Percentiles rank a stretch among this genome's conserved stretches.
Evolutionary conservation across 2,113 vertebrate species (phyloP).

Genomic region (Trematocara unimaculatum): DNA sequence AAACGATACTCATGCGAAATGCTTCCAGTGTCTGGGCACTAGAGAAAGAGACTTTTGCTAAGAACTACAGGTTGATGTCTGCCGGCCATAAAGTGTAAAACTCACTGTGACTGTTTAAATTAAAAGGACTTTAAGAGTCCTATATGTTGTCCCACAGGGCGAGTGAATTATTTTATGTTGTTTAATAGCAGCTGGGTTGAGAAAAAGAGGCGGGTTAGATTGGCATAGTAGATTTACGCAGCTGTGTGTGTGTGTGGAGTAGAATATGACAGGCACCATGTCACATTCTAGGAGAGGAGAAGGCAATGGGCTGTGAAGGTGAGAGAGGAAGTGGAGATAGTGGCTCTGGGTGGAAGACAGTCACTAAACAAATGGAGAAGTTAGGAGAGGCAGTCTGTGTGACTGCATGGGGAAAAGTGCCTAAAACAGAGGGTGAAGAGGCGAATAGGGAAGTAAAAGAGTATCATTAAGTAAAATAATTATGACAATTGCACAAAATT

Average conservation of each 20-base stretch:
- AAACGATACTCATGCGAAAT: neutral
- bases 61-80: neutral
- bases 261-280: neutral
- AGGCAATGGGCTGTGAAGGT: neutral
- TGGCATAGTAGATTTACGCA: neutral
- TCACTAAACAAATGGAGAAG: neutral
- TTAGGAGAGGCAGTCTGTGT: neutral
- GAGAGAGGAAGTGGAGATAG: neutral
- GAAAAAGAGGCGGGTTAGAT: neutral
- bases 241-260: neutral
- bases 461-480: too few species aligned
- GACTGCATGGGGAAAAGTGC: neutral
- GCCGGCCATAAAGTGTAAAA: neutral
- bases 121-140: neutral
- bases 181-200: neutral
- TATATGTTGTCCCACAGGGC: neutral
- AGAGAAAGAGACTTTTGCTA: neutral
- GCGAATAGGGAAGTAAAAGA: neutral
- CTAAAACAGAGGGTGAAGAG: neutral
- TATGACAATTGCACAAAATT: too few species aligned
- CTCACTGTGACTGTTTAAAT: neutral
- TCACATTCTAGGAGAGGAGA: neutral
- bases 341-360: neutral
- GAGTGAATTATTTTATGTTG: neutral
- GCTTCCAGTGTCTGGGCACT: neutral